Base-by-base conservation (phyloP, 1,140 invertebrate genomes). In the Leptopilina clavipes region DNA sequence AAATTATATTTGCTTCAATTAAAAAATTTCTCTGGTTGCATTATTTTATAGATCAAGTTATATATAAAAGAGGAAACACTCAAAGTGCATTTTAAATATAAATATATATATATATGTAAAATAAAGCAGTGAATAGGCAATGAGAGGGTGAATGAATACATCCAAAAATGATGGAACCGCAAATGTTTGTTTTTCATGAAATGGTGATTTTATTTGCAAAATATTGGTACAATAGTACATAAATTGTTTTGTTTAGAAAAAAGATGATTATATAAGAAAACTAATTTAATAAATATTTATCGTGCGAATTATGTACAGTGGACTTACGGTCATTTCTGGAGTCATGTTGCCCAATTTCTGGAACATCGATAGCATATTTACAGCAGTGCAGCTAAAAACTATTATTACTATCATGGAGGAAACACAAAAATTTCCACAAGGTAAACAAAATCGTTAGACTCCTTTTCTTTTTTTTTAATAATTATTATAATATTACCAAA, bases 331-430 rank as follows among this genome's bases (percentile, higher is more conserved):
- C 90, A 95, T 93, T 92, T 95, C 94, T 91, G 93, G 93, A 89
- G 95, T 95, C 90, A 96, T 93, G 91, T 95, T 93, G 87, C 95
- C 94, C 94, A 96, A 93, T 92, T 93, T 95, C 95, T 96, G 95
- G 91, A 95, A 93, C 93, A 93, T 84, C 80, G 88, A 92, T 89
- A 90, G 88, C 88, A 89, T 90, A 89, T 90, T 79, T 90, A 90
- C 87, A 90, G 87, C 89, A 79, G 85, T 87, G 85, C 86, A 77
- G 76, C 83, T 85, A 87, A 83, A 75, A 44, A 40, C 37, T 40
- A 40, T 37, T 82, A 84, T 81, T 45, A 71, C 65, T 78, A 71
- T 56, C 52, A 43, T 59, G 9, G 19, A 19, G 9, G 5, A 59
- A 65, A 65, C n/a, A n/a, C n/a, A 31, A 65, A 31, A 14, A 25